Evolutionary conservation across 2,888 invertebrate species (phyloP), one percentile per base, ranked within the genome.

Genomic region (Dusona sp.): DNA sequence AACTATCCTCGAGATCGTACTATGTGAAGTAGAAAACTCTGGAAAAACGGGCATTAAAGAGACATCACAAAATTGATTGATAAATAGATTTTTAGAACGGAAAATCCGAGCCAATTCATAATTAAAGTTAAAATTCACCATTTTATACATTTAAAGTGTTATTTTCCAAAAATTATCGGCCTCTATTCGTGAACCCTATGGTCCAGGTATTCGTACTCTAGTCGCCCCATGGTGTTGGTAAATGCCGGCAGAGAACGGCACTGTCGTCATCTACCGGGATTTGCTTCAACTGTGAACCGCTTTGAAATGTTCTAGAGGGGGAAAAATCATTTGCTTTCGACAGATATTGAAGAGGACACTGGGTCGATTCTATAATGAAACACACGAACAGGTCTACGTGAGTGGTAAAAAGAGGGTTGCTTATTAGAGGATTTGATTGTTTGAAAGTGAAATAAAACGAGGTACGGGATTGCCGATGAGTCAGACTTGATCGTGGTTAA

Each of bases 261-360:
- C 88, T 92, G 90, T 68, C 89, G 92, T 87, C 92, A 92, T 92
- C 92, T 92, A 90, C 84, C 91, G 91, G 92, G 67, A 79, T 68
- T 33, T 70, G 67, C 45, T 65, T 54, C 88, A 92, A 92, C 91
- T 88, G 84, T 78, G 68, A 78, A 79, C 88, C 57, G 65, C 29
- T 61, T 61, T 79, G 61, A 45, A 25, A 36, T 36, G 42, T 89
- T 77, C 87, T 83, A 79, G 79, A 88, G 79, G 85, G 65, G 48
- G 61, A 77, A 45, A 77, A 19, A 57, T 70, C 22, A n/a, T 70
- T 38, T 42, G 22, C 48, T 70, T 82, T 74, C 73, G 61, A 70
- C 36, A 77, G 77, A 85, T 84, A 85, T 80, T 61, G 81, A 72
- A 79, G 74, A 72, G 77, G 57, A 83, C 51, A 45, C 42, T 64